Evolutionary conservation across 2,113 vertebrate genomes (phyloP).

Genomic region (Brachypteracias leptosomus): DNA sequence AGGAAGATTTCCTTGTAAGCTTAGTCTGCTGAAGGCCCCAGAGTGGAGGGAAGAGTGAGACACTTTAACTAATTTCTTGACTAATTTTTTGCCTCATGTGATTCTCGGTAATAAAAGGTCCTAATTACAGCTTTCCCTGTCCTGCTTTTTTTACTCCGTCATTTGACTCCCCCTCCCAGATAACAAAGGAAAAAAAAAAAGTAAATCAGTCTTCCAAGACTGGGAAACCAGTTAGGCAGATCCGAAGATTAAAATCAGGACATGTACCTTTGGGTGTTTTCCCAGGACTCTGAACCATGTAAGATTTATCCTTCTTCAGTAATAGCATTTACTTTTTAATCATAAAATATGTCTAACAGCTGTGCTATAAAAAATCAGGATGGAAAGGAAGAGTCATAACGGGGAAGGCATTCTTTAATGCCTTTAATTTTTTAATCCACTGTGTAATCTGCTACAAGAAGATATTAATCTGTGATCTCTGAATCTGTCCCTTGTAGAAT

Average conservation of each 20-base stretch:
- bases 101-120: neutral
- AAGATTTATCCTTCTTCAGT: neutral
- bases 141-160: neutral
- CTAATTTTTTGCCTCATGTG: neutral
- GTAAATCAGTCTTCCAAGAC: neutral
- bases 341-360: neutral
- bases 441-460: neutral
- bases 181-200: neutral
- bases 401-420: neutral
- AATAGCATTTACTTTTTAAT: neutral
- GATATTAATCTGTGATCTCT: neutral
- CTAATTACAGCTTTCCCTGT: neutral
- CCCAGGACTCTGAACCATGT: neutral
- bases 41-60: neutral
- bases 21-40: neutral
- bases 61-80: neutral
- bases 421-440: too few species aligned
- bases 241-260: neutral
- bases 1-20: neutral
- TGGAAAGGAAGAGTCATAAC: neutral
- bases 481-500: neutral
- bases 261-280: neutral
- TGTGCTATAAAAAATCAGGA: neutral
- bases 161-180: neutral
- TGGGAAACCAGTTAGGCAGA: neutral